Conservation (phyloP, 2,797 vertebrate genomes). For the Amblyopsis hoosieri region DNA sequence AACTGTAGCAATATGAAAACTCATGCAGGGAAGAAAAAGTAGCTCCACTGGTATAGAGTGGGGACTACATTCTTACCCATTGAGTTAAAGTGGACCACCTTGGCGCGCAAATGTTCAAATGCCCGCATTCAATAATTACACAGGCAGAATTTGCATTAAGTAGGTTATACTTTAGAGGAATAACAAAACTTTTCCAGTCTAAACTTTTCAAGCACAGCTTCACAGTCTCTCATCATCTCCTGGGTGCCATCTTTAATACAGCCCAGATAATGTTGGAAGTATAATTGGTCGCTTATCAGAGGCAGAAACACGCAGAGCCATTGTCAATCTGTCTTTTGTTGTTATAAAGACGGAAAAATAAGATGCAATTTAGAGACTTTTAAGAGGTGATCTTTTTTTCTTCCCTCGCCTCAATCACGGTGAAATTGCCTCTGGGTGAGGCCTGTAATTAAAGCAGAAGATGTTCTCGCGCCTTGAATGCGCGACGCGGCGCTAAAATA, state of each 20-base stretch:
- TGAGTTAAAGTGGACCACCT: not conserved
- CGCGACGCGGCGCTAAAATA: constrained; percentile 84
- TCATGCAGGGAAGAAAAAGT: no score
- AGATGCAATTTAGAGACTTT: constrained; percentile 99
- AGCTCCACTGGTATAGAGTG: no score
- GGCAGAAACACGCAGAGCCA: constrained; percentile 91
- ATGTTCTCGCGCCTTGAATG: constrained; percentile 88
- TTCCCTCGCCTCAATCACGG: constrained; percentile 82
- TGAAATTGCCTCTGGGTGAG: constrained; percentile 94
- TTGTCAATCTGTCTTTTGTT: constrained; percentile 89
- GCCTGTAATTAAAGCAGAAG: constrained; percentile 97
- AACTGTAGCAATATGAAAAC: no score
- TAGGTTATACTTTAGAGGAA: not conserved
- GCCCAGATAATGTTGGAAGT: constrained; percentile 86
- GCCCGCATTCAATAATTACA: no score
- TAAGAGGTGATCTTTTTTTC: constrained; percentile 89
- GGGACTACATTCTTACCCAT: not conserved
- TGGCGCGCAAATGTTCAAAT: no score
- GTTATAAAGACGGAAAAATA: constrained; percentile 87
- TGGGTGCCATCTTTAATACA: constrained; percentile 80
- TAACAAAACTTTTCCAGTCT: constrained; percentile 46
- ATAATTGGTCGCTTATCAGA: constrained; percentile 87
- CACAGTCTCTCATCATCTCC: constrained; percentile 44
- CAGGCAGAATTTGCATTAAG: not conserved
- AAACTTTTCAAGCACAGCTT: constrained; percentile 78